Conservation (phyloP, 2,113 vertebrate genomes). For the Motacilla tschutschensis region DNA sequence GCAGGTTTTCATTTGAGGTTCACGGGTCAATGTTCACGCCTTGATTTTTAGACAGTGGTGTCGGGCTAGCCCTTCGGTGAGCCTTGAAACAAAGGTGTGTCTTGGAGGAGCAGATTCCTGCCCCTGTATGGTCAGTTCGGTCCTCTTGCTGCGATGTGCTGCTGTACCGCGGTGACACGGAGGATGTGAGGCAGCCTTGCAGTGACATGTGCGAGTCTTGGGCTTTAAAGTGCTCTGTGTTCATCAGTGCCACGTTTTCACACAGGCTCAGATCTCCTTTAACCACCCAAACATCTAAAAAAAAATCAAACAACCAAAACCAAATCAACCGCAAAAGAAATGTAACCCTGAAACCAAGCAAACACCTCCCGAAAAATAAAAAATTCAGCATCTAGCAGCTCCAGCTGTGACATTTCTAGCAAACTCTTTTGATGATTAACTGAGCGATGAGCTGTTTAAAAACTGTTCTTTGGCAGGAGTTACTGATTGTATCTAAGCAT, state of each 20-base stretch:
- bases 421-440: conserved; percentile 15
- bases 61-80: not conserved
- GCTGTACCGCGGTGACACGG: not conserved
- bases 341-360: not conserved
- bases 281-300: not conserved
- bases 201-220: not conserved
- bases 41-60: not conserved
- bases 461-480: not conserved
- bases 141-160: not conserved
- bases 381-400: not conserved
- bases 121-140: not conserved
- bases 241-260: not conserved
- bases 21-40: not conserved
- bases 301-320: not conserved
- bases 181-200: not conserved
- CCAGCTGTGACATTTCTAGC: conserved; percentile 30
- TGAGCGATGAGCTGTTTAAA: not conserved
- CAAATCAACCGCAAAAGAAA: not conserved
- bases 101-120: not conserved
- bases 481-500: not conserved
- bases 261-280: not conserved
- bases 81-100: not conserved
- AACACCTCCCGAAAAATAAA: not conserved
- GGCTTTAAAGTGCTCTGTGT: not conserved
- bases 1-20: not conserved